Evolutionary conservation across 2,797 vertebrate genomes (phyloP), one percentile per base, ranked within the genome.

Genomic region (Brotogeris chrysoptera): DNA sequence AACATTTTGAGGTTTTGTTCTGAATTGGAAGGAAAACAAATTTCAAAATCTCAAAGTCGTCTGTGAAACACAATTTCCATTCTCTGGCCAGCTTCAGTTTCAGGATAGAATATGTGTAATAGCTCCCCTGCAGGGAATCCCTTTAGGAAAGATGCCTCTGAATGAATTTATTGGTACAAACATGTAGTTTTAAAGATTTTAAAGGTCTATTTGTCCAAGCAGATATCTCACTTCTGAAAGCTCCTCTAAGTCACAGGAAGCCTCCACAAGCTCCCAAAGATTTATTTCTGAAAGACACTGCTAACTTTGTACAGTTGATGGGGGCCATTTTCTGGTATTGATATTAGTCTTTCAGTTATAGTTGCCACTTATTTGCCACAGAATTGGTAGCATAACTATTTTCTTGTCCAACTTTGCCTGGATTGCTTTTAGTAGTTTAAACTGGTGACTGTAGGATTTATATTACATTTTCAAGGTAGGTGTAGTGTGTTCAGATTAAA

Each of bases 21-120:
- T 85, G 90, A 95, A 95, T 82, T 93, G 93, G 94, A 96, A 96
- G 86, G 90, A 97, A 97, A 96, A 95, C 83, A 95, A 97, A 96
- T 96, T 96, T 96, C 96, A 96, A 97, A 97, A 97, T 96, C 92
- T 96, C 88, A 96, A 96, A 95, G 94, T 96, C 12, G 57, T 93
- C 93, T 95, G 57, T 95, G 88, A 92, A 95, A 93, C 90, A 96
- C 78, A 95, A 95, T 96, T 96, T 94, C 93, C 96, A 96, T 95
- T 95, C 93, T 92, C 78, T 77, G 64, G n/a, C 28, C 80, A 90
- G 68, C 88, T 95, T 80, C 49, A 92, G 71, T 97, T 93, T 93
- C 94, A 78, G 86, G 65, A 86, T 87, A 80, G 24, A 91, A 55
- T 64, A 80, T 87, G 84, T 91, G 64, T 85, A 89, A 96, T 46